These are phyloP conservation scores for Meteorus cinctellus DNA, from an alignment of 2,888 invertebrate species.

Conservation along the genomic window DNA sequence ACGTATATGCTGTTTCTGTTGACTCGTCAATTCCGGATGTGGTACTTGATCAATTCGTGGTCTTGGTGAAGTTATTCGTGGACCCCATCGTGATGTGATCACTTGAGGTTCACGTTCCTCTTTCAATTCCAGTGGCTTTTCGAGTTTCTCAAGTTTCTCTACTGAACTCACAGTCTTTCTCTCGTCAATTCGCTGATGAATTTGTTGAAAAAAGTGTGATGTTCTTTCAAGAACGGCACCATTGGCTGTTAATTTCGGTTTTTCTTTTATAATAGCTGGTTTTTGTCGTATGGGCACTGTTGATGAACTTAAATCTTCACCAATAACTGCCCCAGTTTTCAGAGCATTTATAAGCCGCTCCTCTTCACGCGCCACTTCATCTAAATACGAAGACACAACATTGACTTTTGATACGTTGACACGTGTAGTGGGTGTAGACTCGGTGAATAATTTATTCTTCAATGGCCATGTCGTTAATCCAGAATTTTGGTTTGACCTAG, in stretches of 20 bases:
- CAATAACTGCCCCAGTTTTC: conserved; percentile 81
- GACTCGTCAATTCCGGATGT: conserved; percentile 80
- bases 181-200: conserved; percentile 72
- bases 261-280: conserved; percentile 66
- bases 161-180: conserved; percentile 65
- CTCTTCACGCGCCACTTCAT: conserved; percentile 87
- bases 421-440: conserved; percentile 67
- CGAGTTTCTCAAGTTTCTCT: conserved; percentile 43
- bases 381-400: conserved; percentile 72
- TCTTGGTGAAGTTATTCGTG: conserved; percentile 67
- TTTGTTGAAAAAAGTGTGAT: conserved; percentile 73
- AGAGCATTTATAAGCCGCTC: conserved; percentile 86
- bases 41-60: conserved; percentile 75
- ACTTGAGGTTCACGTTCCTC: conserved; percentile 52
- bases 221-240: conserved; percentile 71
- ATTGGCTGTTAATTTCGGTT: conserved; percentile 60
- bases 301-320: conserved; percentile 70
- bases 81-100: conserved; percentile 71
- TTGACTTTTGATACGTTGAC: conserved; percentile 50
- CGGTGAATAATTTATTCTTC: conserved; percentile 76
- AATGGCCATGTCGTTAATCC: conserved; percentile 78
- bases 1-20: conserved; percentile 77
- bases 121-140: conserved; percentile 50
- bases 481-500: conserved; percentile 55
- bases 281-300: conserved; percentile 58